phyloP scores from a whole-genome alignment of 2,888 invertebrate species.

The Yponomeuta cagnagella region DNA sequence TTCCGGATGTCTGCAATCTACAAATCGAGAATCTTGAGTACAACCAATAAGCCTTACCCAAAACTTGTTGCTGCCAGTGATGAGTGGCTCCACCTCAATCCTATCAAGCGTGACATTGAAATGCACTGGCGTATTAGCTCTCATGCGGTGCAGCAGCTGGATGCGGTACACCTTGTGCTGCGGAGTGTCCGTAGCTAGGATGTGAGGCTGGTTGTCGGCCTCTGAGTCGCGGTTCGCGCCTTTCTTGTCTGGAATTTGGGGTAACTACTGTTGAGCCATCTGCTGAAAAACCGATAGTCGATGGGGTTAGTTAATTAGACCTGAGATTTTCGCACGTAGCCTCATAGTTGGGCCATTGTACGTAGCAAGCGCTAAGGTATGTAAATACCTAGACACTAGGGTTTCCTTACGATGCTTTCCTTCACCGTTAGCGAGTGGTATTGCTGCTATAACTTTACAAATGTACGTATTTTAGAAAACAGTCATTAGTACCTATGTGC shows the following conservation, averaged over 20 bases:
- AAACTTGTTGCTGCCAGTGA: constrained; percentile 79
- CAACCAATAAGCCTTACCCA: constrained; percentile 53
- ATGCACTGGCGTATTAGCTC: constrained; percentile 88
- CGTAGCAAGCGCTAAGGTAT: no score
- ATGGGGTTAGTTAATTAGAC: no score
- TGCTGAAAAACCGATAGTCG: constrained; percentile 15
- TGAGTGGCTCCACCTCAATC: constrained; percentile 92
- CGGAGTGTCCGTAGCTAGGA: not conserved
- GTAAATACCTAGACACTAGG: no score
- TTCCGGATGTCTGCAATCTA: no score
- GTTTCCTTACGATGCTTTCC: no score
- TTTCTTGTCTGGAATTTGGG: constrained; percentile 27
- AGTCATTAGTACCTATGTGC: no score
- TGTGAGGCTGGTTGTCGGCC: not conserved
- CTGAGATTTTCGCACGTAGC: no score
- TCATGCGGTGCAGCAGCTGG: constrained; percentile 85
- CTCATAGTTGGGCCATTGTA: no score
- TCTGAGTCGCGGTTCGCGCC: constrained; percentile 68
- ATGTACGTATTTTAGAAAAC: no score
- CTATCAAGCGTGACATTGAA: constrained; percentile 92
- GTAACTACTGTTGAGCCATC: not conserved
- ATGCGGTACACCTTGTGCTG: constrained; percentile 62
- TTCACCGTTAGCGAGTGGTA: no score
- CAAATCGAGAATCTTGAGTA: no score
- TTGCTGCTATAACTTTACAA: no score